Conservation (phyloP, 92 coral and sea anemone genomes). For the Heliopora coerulea region DNA sequence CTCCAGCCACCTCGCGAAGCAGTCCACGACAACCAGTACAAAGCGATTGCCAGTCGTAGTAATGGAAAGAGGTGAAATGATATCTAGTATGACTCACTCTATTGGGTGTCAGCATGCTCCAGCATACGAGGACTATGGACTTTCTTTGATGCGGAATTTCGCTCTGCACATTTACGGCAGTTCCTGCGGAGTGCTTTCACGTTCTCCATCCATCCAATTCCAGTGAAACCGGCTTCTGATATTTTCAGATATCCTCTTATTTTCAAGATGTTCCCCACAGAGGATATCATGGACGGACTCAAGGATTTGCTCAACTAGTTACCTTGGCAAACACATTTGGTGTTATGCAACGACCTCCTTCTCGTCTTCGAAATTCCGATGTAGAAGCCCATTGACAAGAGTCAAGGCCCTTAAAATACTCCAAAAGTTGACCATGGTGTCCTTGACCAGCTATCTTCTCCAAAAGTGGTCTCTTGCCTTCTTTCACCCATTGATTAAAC, state of each 20-base stretch:
- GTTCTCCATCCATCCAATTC: slow-evolving; percentile 17
- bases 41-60: slow-evolving; percentile 42
- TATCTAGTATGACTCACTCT: slow-evolving; percentile 28
- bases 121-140: slow-evolving; percentile 36
- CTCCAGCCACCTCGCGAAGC: slow-evolving; percentile 29
- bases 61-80: slow-evolving; percentile 45
- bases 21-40: slow-evolving; percentile 36
- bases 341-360: slow-evolving; percentile 8
- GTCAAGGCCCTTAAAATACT: slow-evolving; percentile 42
- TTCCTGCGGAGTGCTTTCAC: slow-evolving; percentile 43
- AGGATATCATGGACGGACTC: neutral
- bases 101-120: slow-evolving; percentile 49
- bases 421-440: slow-evolving; percentile 46
- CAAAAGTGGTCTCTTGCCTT: slow-evolving; percentile 27
- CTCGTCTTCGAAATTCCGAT: slow-evolving; percentile 45
- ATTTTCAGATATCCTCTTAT: too few relatives aligned
- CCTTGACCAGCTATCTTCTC: slow-evolving; percentile 44
- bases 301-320: neutral
- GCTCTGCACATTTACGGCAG: slow-evolving; percentile 48
- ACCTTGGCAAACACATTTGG: slow-evolving; percentile 31
- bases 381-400: slow-evolving; percentile 40
- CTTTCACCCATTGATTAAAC: slow-evolving; percentile 33
- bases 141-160: slow-evolving; percentile 37
- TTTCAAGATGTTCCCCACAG: neutral
- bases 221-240: slow-evolving; percentile 47